phyloP scores from a whole-genome alignment of 2,113 vertebrate species.

The Serinus canaria region DNA sequence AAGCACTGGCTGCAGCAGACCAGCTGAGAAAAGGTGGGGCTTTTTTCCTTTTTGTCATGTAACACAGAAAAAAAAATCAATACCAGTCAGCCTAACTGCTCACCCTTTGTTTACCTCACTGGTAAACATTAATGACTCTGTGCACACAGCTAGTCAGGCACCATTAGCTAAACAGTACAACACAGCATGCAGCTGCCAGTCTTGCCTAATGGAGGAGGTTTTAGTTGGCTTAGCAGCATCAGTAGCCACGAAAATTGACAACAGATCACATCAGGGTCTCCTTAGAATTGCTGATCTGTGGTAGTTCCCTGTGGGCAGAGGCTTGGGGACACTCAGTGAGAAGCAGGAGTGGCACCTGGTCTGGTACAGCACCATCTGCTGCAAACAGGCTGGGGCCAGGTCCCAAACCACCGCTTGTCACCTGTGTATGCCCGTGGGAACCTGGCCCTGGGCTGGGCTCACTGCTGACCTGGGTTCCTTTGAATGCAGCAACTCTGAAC shows the following conservation, averaged over 20 bases:
- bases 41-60: background rate
- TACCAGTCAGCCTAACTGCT: background rate
- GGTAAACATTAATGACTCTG: background rate
- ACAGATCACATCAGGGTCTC: background rate
- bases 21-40: conserved; percentile 87
- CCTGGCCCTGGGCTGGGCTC: background rate
- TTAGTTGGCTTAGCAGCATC: background rate
- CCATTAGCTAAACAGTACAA: background rate
- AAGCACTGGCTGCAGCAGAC: conserved; percentile 89
- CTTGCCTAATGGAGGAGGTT: background rate
- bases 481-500: background rate
- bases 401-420: background rate
- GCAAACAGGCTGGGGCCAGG: background rate
- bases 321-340: background rate
- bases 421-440: background rate
- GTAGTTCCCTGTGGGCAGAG: background rate
- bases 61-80: background rate
- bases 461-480: background rate
- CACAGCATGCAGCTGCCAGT: background rate
- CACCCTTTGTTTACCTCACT: background rate
- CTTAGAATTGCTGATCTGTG: background rate
- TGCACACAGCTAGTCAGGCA: background rate
- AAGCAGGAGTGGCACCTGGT: background rate
- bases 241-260: background rate
- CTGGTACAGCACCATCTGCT: background rate